These are phyloP conservation scores for Drosophila rufa DNA, from an alignment of 1,140 invertebrate genomes.

Conservation along the genomic window DNA sequence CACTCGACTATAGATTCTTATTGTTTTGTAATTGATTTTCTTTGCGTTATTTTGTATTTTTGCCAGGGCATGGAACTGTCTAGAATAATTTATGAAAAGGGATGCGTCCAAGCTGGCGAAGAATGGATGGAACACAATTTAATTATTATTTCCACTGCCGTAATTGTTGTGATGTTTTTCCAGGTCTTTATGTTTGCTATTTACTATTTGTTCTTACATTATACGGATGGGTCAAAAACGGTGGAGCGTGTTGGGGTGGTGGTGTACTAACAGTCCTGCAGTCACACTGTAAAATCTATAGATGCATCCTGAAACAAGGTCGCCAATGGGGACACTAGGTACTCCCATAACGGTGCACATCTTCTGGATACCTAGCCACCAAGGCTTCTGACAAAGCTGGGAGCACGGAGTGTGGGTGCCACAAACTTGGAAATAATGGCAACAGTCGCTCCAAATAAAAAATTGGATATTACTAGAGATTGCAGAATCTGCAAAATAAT, in stretches of 20 bases:
- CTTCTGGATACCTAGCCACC: no score
- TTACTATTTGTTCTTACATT: slow-evolving; percentile 9
- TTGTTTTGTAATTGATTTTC: slow-evolving; percentile 12
- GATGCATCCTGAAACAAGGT: no score
- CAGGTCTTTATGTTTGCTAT: slow-evolving; percentile 88
- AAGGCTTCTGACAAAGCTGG: no score
- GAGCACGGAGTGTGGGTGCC: no score
- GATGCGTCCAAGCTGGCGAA: slow-evolving; percentile 96
- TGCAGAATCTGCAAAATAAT: no score
- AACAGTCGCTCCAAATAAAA: no score
- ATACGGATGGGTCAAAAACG: not conserved
- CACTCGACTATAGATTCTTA: not conserved
- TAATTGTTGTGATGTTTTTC: slow-evolving; percentile 93
- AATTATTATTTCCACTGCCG: slow-evolving; percentile 94
- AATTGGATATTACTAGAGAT: no score
- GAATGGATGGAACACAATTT: slow-evolving; percentile 98
- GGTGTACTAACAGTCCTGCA: not conserved
- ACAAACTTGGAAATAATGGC: no score
- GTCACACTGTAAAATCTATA: no score
- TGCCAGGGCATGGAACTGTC: slow-evolving; percentile 89
- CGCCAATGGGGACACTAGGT: no score
- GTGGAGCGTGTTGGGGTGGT: slow-evolving; percentile 1
- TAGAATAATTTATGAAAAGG: slow-evolving; percentile 96
- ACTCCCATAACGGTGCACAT: no score
- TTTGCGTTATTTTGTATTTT: slow-evolving; percentile 38